Base-by-base conservation (phyloP, 2,888 invertebrate genomes). In the Orthosia gothica region DNA sequence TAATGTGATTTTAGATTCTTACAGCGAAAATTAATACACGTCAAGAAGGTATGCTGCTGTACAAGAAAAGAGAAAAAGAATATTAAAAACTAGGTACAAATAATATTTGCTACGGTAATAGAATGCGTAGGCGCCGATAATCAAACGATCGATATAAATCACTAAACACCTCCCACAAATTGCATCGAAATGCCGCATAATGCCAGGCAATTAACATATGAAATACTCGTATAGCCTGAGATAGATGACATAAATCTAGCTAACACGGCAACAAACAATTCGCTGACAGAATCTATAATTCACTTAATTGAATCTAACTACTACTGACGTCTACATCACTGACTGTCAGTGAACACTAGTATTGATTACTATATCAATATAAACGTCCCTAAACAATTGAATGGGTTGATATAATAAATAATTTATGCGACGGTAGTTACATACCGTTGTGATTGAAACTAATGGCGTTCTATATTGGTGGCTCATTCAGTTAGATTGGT, bases 371-470 rank as follows among this genome's bases (percentile, higher is more conserved):
- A 75, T 67, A 75, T 71, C 81, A 80, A 85, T 87, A 87, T 87
- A 87, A 87, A 87, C 81, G 88, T 87, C 87, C 79, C 86, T 82
- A 88, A 91, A 89, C 92, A 92, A 90, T 91, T 87, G 84, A 85
- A 84, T 77, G 62, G 75, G 77, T 87, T 85, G 82, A 84, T 88
- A 84, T 88, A 83, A 88, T 90, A 89, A 91, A 89, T 86, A 84
- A 92, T 91, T 92, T 90, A 93, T 91, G 89, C 85, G 82, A 83
- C 82, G 84, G 81, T 82, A 86, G 87, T 82, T 79, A 87, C 84
- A 87, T 85, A 85, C 81, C 75, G 87, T 84, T 86, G 86, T 91
- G 89, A 93, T 93, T 91, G 90, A 89, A 89, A 90, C 89, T 91
- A 92, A 93, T 91, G 88, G 89, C 63, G 54, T 81, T 69, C 74